Base-by-base conservation (phyloP, 2,113 vertebrate genomes). In the Nibea coibor region DNA sequence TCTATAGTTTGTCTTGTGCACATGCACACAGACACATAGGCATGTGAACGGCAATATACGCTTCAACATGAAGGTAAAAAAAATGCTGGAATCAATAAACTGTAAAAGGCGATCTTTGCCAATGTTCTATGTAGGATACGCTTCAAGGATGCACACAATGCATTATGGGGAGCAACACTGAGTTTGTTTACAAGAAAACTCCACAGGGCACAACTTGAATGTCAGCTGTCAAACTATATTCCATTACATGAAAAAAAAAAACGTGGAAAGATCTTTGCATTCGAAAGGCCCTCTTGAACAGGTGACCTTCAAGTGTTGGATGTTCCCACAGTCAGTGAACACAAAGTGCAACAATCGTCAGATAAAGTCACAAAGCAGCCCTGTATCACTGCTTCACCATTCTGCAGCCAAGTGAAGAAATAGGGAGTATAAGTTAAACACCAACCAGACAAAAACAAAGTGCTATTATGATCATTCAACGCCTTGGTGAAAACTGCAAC, bases 261-360 rank as follows among this genome's bases (percentile, higher is more conserved):
- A 35, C 1, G 0, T n/a, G 53, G 10, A 3, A 31, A 31, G 28
- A 31, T 5, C 31, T 31, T 31, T 0, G 3, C 45, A 22, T 72
- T 26, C 17, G 64, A 69, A 70, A 15, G 24, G 20, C 39, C n/a
- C 7, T 48, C 5, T 1, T 47, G 15, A 66, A 26, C 10, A 16
- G 19, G 48, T 54, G 59, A 82, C 63, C 63, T 79, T 68, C 67
- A 79, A 24, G 53, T 28, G 42, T 48, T 73, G n/a, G 63, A 19
- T 50, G 58, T 26, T 26, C 54, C 35, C 45, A 62, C 47, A 63
- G 57, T 0, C 45, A 54, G 14, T 72, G 14, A 75, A 58, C 68
- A n/a, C 39, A 76, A n/a, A 50, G 42, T 24, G 10, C 56, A 63
- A 43, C 45, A 26, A 43, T 14, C 3, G 0, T 26, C 68, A 35